phyloP scores from a whole-genome alignment of 2,113 vertebrate species.

The Cygnus atratus region DNA sequence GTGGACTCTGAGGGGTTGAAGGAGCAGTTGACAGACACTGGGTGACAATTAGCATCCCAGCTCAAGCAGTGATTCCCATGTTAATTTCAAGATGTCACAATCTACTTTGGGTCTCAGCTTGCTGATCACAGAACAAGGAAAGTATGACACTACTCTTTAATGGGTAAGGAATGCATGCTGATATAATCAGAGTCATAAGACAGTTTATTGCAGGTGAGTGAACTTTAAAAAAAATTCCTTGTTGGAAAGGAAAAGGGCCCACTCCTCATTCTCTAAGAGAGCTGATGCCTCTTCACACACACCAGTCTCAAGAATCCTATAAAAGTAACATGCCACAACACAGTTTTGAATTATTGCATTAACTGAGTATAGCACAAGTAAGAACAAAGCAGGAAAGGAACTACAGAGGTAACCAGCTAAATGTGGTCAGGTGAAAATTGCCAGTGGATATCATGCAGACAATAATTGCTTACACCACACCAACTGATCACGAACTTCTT shows the following conservation, averaged over 20 bases:
- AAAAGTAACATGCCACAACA: not conserved
- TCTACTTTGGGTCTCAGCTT: not conserved
- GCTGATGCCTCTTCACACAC: not conserved
- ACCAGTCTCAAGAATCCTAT: not conserved
- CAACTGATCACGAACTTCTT: not conserved
- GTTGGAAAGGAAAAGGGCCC: not conserved
- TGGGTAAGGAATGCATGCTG: not conserved
- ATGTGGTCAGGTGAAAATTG: not conserved
- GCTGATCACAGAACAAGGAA: not conserved
- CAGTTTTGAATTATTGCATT: not conserved
- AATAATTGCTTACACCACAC: not conserved
- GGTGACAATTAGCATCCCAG: not conserved
- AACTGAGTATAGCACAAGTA: not conserved
- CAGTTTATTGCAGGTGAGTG: not conserved
- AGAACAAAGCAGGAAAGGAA: not conserved
- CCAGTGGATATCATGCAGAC: not conserved
- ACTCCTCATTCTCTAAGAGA: not conserved
- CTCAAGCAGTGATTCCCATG: accelerated
- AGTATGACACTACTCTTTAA: not conserved
- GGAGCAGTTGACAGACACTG: not conserved
- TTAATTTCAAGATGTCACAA: not conserved
- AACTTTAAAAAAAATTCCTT: not conserved
- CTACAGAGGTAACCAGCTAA: not conserved
- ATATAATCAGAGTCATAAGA: not conserved
- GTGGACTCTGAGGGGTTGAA: not conserved